These are phyloP conservation scores for Ursus arctos DNA, from an alignment of 2,113 vertebrate species.

Conservation along the genomic window DNA sequence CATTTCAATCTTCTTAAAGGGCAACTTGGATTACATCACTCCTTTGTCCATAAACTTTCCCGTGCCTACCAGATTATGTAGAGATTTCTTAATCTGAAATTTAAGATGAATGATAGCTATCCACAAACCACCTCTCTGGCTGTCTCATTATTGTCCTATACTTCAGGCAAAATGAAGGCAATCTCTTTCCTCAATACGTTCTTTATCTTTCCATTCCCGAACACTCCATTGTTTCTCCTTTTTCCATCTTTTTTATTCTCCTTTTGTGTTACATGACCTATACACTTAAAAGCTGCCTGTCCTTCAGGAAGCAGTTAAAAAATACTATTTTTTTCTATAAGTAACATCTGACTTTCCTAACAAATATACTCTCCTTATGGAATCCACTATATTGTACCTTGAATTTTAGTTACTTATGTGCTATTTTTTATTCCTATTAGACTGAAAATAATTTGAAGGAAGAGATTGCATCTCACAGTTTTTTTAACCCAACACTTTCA, in stretches of 20 bases:
- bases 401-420: neutral
- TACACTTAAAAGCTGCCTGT: neutral
- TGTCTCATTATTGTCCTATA: neutral
- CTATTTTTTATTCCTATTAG: slow-evolving; percentile 5
- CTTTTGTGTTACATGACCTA: neutral
- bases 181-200: neutral
- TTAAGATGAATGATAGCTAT: neutral
- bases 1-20: neutral
- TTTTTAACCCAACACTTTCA: neutral
- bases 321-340: neutral
- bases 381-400: neutral
- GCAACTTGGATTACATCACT: neutral
- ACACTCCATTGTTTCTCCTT: neutral
- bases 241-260: neutral
- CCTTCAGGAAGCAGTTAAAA: neutral
- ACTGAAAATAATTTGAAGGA: neutral
- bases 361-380: neutral
- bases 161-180: neutral
- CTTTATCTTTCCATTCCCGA: slow-evolving; percentile 7
- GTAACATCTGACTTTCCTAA: neutral
- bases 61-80: neutral
- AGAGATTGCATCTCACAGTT: neutral
- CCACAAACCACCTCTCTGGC: neutral
- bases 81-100: neutral
- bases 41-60: neutral